phyloP scores from a whole-genome alignment of 2,113 vertebrate genomes.

The Peromyscus leucopus region DNA sequence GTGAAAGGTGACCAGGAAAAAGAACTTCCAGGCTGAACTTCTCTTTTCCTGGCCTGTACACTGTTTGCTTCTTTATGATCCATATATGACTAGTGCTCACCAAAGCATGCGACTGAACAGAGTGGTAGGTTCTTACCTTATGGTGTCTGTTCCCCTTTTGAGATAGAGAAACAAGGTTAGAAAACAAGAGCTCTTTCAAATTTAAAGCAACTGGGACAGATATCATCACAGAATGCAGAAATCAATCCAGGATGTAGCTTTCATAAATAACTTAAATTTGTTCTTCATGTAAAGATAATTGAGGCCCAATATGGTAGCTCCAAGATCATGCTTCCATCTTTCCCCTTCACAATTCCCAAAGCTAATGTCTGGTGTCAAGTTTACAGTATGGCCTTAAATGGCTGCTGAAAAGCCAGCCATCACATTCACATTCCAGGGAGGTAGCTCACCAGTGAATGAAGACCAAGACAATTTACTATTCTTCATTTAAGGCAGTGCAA shows the following conservation, averaged over 20 bases:
- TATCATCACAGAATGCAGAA: neutral
- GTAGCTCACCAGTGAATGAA: neutral
- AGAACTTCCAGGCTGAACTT: neutral
- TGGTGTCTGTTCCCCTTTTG: neutral
- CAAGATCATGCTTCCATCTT: neutral
- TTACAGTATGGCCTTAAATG: neutral
- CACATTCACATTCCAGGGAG: neutral
- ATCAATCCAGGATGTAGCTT: neutral
- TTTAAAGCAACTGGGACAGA: neutral
- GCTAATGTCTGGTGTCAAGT: neutral
- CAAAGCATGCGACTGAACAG: neutral
- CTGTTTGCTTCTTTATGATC: neutral
- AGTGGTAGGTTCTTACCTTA: fast-evolving
- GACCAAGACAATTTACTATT: neutral
- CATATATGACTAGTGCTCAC: neutral
- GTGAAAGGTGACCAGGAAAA: neutral
- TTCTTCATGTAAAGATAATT: neutral
- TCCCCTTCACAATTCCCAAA: neutral
- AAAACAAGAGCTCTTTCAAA: neutral
- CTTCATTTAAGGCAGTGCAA: neutral
- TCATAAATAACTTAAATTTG: neutral
- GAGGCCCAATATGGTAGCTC: neutral
- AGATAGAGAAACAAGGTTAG: neutral
- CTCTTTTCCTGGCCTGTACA: neutral
- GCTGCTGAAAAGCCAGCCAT: neutral